Percentiles rank a stretch among this genome's conserved stretches.
Conservation (phyloP, 1,140 invertebrate genomes). For the Zaprionus nigranus region DNA sequence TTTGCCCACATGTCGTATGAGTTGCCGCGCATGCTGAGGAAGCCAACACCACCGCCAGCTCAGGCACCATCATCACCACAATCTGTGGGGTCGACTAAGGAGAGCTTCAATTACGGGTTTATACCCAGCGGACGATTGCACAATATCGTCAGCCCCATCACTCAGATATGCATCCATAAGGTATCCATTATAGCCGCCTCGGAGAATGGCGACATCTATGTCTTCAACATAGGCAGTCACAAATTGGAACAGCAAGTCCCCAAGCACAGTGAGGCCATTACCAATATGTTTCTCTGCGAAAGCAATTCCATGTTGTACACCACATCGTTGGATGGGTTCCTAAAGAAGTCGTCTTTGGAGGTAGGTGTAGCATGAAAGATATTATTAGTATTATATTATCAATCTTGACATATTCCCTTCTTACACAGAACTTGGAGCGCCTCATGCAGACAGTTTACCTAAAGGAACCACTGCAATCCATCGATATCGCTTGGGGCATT, state of each 20-base stretch:
- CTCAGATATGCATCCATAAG: slow-evolving; percentile 65
- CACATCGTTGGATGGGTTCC: slow-evolving; percentile 75
- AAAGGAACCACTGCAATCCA: slow-evolving; percentile 76
- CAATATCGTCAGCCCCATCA: slow-evolving; percentile 61
- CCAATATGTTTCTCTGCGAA: slow-evolving; percentile 68
- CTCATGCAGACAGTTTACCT: slow-evolving; percentile 72
- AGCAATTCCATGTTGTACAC: slow-evolving; percentile 64
- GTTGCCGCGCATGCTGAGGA: slow-evolving; percentile 22
- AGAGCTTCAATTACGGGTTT: slow-evolving; percentile 7
- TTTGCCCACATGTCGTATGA: slow-evolving; percentile 47
- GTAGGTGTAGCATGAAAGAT: slow-evolving; percentile 37
- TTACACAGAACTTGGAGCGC: slow-evolving; percentile 65
- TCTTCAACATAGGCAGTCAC: slow-evolving; percentile 85
- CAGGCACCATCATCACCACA: background rate
- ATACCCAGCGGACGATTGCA: slow-evolving; percentile 57
- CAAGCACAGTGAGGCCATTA: slow-evolving; percentile 82
- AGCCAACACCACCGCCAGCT: slow-evolving; percentile 2
- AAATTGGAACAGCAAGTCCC: slow-evolving; percentile 84
- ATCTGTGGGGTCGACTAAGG: background rate
- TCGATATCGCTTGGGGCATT: slow-evolving; percentile 72
- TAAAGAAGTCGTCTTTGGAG: slow-evolving; percentile 74
- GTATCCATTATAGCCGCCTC: slow-evolving; percentile 84
- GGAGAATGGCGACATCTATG: slow-evolving; percentile 86
- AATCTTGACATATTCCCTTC: background rate
- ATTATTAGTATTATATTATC: too few species aligned